Conservation (phyloP, 1,140 invertebrate genomes). For the Dendrolimus punctatus region DNA sequence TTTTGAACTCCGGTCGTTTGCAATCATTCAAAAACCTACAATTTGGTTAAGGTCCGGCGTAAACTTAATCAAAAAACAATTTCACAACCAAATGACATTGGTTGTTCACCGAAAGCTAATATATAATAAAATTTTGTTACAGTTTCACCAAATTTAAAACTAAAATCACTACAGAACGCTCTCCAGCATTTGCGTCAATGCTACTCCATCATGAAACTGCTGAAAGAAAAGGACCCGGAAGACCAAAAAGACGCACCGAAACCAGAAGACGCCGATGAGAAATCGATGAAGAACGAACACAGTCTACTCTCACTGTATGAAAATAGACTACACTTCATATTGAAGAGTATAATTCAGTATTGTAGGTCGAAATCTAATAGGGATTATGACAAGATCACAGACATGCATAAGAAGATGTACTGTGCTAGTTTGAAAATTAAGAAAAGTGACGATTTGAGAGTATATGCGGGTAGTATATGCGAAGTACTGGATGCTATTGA, state of each 20-base stretch:
- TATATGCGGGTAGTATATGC: slow-evolving; percentile 47
- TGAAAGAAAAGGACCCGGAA: slow-evolving; percentile 58
- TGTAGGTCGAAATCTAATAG: slow-evolving; percentile 76
- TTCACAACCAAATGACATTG: too few relatives aligned
- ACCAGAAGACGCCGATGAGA: slow-evolving; percentile 47
- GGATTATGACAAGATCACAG: slow-evolving; percentile 73
- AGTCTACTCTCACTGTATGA: slow-evolving; percentile 76
- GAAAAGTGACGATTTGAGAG: slow-evolving; percentile 34
- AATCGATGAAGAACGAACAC: slow-evolving; percentile 42
- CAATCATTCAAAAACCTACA: too few relatives aligned
- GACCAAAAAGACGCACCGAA: slow-evolving; percentile 47
- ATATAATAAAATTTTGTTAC: slow-evolving; percentile 33
- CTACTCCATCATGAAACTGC: slow-evolving; percentile 72
- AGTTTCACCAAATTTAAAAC: slow-evolving; percentile 75
- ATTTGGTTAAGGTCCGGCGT: too few relatives aligned
- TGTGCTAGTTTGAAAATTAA: slow-evolving; percentile 49
- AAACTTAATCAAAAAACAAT: too few relatives aligned
- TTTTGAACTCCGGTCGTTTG: too few relatives aligned
- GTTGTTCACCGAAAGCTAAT: too few relatives aligned
- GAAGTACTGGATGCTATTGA: slow-evolving; percentile 43
- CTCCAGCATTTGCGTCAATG: slow-evolving; percentile 76
- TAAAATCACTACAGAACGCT: slow-evolving; percentile 79
- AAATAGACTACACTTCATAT: slow-evolving; percentile 77
- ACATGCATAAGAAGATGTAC: slow-evolving; percentile 73
- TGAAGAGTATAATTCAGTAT: slow-evolving; percentile 79